Conservation (phyloP, 2,888 invertebrate genomes). For the Phragmatobia fuliginosa region DNA sequence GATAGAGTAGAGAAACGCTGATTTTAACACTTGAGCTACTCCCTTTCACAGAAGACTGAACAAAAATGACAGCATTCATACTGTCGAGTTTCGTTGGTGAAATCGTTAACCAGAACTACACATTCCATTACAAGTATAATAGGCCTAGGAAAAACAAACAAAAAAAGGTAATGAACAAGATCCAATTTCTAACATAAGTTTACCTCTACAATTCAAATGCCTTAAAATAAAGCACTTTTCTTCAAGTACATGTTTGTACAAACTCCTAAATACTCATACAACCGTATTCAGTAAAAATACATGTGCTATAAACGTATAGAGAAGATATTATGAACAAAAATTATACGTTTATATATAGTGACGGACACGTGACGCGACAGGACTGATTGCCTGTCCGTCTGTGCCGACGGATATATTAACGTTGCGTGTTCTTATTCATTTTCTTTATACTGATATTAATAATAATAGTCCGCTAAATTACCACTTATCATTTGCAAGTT, state of each 20-base stretch:
- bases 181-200: not conserved
- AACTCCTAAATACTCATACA: not conserved
- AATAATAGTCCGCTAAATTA: conserved; percentile 32
- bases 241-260: not conserved
- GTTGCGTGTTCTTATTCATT: conserved; percentile 53
- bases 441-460: conserved; percentile 47
- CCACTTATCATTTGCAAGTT: not conserved
- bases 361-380: conserved; percentile 51
- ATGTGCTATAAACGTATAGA: conserved; percentile 26
- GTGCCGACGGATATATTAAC: conserved; percentile 39
- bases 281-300: not conserved
- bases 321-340: conserved; percentile 57
- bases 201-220: too few species aligned
- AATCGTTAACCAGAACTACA: too few species aligned
- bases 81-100: too few species aligned
- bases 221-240: too few species aligned
- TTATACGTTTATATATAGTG: conserved; percentile 54
- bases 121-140: too few species aligned
- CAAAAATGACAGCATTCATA: too few species aligned
- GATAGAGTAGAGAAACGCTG: too few species aligned
- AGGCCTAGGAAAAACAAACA: not conserved
- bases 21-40: too few species aligned
- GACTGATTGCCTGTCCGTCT: conserved; percentile 70
- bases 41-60: too few species aligned
- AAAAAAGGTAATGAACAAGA: not conserved